Base-by-base conservation (phyloP, 2,797 vertebrate species). In the Gymnoscopelus microlampas region DNA sequence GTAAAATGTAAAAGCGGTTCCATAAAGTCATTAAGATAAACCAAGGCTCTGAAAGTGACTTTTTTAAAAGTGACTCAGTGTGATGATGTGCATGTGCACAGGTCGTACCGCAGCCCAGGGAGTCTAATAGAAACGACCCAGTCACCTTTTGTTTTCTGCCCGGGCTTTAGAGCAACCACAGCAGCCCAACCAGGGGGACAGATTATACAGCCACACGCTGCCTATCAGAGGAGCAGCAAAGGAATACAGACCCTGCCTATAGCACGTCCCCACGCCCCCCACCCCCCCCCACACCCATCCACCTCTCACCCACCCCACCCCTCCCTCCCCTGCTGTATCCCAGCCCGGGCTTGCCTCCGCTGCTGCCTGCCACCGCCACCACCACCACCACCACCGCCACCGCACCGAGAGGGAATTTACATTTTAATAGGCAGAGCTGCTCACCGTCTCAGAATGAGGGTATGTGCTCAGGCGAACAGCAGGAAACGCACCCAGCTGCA, bases 391-490 rank as follows among this genome's bases (percentile, higher is more conserved):
- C 50, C 10, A 26, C 79, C 19, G 53, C 84, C 73, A 65, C 87
- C 81, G 87, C 91, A 89, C 85, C 76, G 77, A 91, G 88, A 88
- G 85, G 85, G 92, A 94, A 95, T 94, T 95, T 94, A 94, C 93
- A 95, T 95, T 94, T 95, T 95, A 95, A 94, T 94, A 94, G 93
- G 91, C 89, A 92, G 89, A 91, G 91, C 92, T 87, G 89, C 89
- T 91, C 88, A 85, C 86, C 87, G 82, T 87, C 90, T 90, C 86
- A 55, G 89, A 92, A 93, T 91, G 89, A 92, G 89, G 84, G 86
- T 91, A 88, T 88, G 89, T 90, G 92, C 90, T 93, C 88, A 91
- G 91, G 89, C 90, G 83, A 92, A 90, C 92, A 92, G 92, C 90
- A 82, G 91, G 91, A 91, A 92, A 91, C 73, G 88, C 89, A 90